Evolutionary conservation across 2,113 vertebrate species (phyloP).

Genomic region (Strix aluco): DNA sequence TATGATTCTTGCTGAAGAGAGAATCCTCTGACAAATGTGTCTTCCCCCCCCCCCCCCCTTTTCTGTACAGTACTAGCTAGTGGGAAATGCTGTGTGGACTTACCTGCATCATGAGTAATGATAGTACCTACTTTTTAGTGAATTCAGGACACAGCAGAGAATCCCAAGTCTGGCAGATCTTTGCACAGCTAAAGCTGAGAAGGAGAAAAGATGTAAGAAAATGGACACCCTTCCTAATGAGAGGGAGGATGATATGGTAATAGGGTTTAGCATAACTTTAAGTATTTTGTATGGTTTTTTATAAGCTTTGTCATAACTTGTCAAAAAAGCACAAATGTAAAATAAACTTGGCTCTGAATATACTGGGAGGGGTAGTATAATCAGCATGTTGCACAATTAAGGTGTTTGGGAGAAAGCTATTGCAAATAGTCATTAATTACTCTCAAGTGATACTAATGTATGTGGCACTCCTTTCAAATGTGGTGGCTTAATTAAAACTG

Average conservation of each 20-base stretch:
- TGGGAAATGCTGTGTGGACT: background rate
- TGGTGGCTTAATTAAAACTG: slow-evolving; percentile 48
- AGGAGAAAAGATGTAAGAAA: background rate
- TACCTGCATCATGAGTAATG: background rate
- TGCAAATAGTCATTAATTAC: background rate
- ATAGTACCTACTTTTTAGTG: background rate
- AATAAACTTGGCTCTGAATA: slow-evolving; percentile 30
- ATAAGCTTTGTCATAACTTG: background rate
- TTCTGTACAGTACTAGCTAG: background rate
- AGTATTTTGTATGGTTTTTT: background rate
- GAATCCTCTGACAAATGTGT: background rate
- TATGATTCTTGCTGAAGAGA: background rate
- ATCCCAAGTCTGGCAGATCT: background rate
- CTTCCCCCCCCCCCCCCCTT: no score
- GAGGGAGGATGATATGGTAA: background rate
- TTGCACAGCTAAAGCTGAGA: background rate
- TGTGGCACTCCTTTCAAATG: background rate
- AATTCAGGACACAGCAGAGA: background rate
- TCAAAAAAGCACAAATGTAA: background rate
- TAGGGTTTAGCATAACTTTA: background rate
- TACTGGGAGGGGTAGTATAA: background rate
- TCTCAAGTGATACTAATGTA: slow-evolving; percentile 19
- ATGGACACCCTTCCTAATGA: background rate
- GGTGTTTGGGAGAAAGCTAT: background rate
- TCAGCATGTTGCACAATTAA: background rate